These are phyloP conservation scores for Puma concolor DNA, from an alignment of 2,113 vertebrate genomes.

Conservation along the genomic window DNA sequence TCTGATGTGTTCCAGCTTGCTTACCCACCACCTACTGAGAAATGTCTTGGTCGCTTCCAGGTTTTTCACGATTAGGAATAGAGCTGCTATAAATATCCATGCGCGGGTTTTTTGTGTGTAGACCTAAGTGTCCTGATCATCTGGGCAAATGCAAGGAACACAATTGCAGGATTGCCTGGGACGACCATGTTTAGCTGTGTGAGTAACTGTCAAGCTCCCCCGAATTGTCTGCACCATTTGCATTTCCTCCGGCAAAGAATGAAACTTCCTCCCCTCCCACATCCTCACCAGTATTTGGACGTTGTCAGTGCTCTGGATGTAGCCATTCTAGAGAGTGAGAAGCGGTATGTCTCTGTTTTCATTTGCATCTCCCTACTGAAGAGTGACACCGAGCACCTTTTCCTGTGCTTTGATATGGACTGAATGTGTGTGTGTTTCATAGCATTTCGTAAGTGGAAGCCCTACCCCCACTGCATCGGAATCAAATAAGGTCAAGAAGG, in stretches of 20 bases:
- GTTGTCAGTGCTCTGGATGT: background rate
- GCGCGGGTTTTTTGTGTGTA: background rate
- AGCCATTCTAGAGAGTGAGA: background rate
- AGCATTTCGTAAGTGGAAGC: background rate
- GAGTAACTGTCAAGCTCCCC: background rate
- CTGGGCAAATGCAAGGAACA: background rate
- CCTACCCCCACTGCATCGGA: background rate
- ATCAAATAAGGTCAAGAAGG: no score
- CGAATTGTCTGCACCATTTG: no score
- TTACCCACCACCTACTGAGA: no score
- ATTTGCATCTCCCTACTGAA: background rate
- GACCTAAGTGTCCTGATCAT: accelerated
- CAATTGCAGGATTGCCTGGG: accelerated
- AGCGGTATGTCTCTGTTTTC: accelerated
- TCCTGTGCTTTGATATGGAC: background rate
- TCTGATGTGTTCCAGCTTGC: accelerated
- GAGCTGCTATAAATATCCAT: background rate
- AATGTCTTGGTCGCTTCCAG: background rate
- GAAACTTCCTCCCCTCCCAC: no score
- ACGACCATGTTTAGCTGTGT: background rate
- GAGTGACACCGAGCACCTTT: background rate
- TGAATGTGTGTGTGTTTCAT: background rate
- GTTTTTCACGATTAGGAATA: background rate
- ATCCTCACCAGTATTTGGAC: background rate
- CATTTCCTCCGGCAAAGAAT: background rate